These are phyloP conservation scores for Arothron firmamentum DNA, from an alignment of 2,113 vertebrate genomes.

Conservation along the genomic window DNA sequence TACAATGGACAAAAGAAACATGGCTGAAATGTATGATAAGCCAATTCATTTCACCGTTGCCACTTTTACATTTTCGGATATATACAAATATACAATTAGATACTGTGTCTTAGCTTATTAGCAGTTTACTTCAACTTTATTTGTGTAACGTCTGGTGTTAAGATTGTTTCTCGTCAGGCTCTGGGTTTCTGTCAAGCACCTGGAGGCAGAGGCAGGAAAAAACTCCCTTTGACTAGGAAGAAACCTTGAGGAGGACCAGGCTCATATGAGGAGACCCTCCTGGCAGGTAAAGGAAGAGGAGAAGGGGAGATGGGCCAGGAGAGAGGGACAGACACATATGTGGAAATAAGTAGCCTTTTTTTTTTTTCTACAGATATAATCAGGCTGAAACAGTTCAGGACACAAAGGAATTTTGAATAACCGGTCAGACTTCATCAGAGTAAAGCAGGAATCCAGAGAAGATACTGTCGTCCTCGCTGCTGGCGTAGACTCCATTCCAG, in stretches of 20 bases:
- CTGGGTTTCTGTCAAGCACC: background rate
- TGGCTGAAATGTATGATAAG: too few relatives aligned
- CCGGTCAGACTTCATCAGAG: constrained; percentile 69
- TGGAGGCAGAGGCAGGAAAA: background rate
- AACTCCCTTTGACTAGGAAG: too few relatives aligned
- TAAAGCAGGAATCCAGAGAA: constrained; percentile 94
- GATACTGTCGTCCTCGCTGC: constrained; percentile 90
- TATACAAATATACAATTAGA: background rate
- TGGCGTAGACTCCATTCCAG: constrained; percentile 90
- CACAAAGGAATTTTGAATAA: background rate
- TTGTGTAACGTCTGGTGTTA: too few relatives aligned
- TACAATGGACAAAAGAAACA: too few relatives aligned
- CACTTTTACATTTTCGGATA: background rate
- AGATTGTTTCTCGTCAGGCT: too few relatives aligned
- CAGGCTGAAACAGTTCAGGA: constrained; percentile 3
- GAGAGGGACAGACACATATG: background rate
- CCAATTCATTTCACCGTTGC: too few relatives aligned
- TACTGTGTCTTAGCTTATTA: background rate
- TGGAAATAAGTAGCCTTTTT: background rate
- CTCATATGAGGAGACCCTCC: too few relatives aligned
- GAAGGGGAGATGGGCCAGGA: background rate
- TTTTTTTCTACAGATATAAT: constrained; percentile 2
- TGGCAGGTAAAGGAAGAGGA: background rate
- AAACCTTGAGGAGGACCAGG: too few relatives aligned
- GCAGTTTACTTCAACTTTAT: background rate